Base-by-base conservation (phyloP, 2,797 vertebrate genomes). In the Oreochromis mossambicus region DNA sequence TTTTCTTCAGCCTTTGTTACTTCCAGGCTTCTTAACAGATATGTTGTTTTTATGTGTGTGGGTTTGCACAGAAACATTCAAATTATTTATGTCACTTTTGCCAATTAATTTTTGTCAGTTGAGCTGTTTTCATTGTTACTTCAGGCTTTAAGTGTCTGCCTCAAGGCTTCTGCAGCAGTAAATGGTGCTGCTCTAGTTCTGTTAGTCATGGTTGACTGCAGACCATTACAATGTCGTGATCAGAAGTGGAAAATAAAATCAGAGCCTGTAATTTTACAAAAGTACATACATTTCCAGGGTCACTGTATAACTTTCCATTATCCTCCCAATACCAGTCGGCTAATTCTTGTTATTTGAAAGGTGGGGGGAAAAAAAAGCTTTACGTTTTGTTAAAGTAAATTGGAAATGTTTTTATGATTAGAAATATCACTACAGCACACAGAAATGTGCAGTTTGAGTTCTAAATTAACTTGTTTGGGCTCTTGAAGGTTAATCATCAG, bases 1-100 rank as follows among this genome's bases (percentile, higher is more conserved):
- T n/a, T n/a, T n/a, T n/a, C n/a, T 48, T 75, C 2, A n/a, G 46
- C 43, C 26, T 8, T 50, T 12, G 10, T 8, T 75, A 13, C 70
- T n/a, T 75, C 0, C 46, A 75, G 17, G 46, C 11, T 75, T 75
- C 17, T 19, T 29, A 48, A 48, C 24, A 48, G 3, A 0, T 0
- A 32, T 29, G 15, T 48, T 73, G 41, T 48, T 48, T 48, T 29
- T 46, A 48, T 73, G 5, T 48, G 41, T 29, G 43, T 19, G 24
- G 2, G 15, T 75, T 50, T 75, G 26, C 2, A 1, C 11, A 50
- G 46, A 75, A 50, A 34, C 11, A 32, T 32, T 48, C 68, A 73
- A 48, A 73, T 29, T 48, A 19, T 73, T 19, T 48, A 1, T 48
- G 26, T 34, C 10, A n/a, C 26, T 32, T 75, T 32, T 14, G 46